These are phyloP conservation scores for Aix galericulata DNA, from an alignment of 2,113 vertebrate species.

Conservation along the genomic window DNA sequence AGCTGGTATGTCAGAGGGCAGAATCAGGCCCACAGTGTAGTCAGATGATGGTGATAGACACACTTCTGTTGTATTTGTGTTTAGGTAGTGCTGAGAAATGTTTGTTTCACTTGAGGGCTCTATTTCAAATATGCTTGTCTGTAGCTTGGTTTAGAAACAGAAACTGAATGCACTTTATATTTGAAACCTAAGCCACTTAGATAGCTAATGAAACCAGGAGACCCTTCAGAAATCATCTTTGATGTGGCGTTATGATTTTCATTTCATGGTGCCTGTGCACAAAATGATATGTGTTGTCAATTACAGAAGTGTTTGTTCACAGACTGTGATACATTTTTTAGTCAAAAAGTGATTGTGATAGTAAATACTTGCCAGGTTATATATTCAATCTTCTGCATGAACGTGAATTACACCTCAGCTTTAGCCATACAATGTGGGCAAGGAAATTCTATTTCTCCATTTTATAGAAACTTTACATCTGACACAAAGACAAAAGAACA, in stretches of 20 bases:
- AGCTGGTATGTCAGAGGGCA: not conserved
- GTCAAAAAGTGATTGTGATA: not conserved
- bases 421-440: not conserved
- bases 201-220: not conserved
- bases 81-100: not conserved
- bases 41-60: not conserved
- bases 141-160: not conserved
- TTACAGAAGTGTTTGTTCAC: not conserved
- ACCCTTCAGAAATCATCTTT: not conserved
- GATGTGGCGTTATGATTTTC: not conserved
- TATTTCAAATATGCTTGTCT: not conserved
- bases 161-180: not conserved
- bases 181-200: not conserved
- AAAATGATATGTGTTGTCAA: constrained; percentile 20
- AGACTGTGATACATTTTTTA: not conserved
- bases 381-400: not conserved
- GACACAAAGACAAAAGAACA: not conserved
- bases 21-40: not conserved
- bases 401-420: not conserved
- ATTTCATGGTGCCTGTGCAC: not conserved
- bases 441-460: not conserved
- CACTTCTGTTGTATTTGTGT: not conserved
- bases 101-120: not conserved
- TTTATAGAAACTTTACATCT: not conserved
- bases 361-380: not conserved